Conservation (phyloP, 2,888 invertebrate genomes). For the Drosophila suboccidentalis region DNA sequence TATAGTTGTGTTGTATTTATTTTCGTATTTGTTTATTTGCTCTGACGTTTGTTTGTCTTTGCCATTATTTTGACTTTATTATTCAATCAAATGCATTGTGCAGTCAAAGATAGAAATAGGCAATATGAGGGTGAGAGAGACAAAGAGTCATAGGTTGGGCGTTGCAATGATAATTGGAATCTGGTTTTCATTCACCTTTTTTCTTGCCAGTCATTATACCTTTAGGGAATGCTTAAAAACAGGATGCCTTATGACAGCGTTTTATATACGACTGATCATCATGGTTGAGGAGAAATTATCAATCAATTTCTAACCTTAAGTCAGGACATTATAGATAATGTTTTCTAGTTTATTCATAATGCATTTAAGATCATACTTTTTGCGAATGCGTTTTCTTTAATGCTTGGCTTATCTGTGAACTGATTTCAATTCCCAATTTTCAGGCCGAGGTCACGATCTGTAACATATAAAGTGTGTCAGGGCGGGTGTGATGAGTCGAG, state of each 20-base stretch:
- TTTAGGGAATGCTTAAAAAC: conserved; percentile 2
- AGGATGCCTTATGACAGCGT: background rate
- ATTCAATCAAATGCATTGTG: conserved; percentile 77
- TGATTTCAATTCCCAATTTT: conserved; percentile 33
- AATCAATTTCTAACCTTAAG: background rate
- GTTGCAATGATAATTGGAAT: conserved; percentile 32
- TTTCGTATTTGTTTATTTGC: conserved; percentile 42
- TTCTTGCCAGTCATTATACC: conserved; percentile 50
- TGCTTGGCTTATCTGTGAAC: conserved; percentile 11
- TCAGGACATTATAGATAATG: background rate
- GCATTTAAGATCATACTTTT: background rate
- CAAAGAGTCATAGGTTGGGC: background rate
- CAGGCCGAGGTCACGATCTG: conserved; percentile 59
- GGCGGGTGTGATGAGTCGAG: conserved; percentile 63
- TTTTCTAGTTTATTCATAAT: background rate
- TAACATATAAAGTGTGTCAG: conserved; percentile 61
- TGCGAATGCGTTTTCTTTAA: background rate
- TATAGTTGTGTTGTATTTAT: conserved; percentile 21
- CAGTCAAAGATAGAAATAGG: conserved; percentile 11
- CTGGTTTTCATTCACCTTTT: conserved; percentile 42
- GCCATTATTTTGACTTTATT: conserved; percentile 67
- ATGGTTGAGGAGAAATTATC: background rate
- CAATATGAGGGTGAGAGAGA: background rate
- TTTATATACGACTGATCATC: background rate
- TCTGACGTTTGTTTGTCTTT: conserved; percentile 58